phyloP scores from a whole-genome alignment of 2,113 vertebrate genomes.

The Eulacestoma nigropectus region DNA sequence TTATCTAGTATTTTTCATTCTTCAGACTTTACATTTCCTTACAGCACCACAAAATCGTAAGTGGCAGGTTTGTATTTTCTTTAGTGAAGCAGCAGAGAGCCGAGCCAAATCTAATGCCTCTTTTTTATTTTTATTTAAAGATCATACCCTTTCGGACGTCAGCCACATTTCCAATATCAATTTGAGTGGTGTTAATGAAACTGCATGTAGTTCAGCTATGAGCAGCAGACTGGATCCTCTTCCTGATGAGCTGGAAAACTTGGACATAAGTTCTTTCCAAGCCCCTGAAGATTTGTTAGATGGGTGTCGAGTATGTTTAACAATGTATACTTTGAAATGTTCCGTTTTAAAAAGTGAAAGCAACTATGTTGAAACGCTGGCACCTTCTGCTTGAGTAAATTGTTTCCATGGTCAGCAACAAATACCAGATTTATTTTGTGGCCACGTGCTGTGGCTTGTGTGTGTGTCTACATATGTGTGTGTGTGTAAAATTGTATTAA shows the following conservation, averaged over 20 bases:
- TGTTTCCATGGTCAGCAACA: background rate
- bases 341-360: background rate
- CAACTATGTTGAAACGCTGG: background rate
- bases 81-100: background rate
- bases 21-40: background rate
- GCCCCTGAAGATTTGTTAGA: constrained; percentile 88
- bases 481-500: background rate
- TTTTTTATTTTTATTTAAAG: constrained; percentile 43
- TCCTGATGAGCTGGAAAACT: constrained; percentile 77
- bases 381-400: background rate
- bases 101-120: background rate
- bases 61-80: background rate
- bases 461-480: background rate
- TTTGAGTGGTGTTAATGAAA: constrained; percentile 81
- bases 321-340: background rate
- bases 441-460: background rate
- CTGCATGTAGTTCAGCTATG: constrained; percentile 71
- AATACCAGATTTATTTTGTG: background rate
- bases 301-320: constrained; percentile 86
- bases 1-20: background rate
- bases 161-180: constrained; percentile 90
- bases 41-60: background rate
- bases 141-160: constrained; percentile 81
- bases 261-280: constrained; percentile 83
- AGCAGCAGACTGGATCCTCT: constrained; percentile 76